These are phyloP conservation scores for Aix galericulata DNA, from an alignment of 2,113 vertebrate species.

Conservation along the genomic window DNA sequence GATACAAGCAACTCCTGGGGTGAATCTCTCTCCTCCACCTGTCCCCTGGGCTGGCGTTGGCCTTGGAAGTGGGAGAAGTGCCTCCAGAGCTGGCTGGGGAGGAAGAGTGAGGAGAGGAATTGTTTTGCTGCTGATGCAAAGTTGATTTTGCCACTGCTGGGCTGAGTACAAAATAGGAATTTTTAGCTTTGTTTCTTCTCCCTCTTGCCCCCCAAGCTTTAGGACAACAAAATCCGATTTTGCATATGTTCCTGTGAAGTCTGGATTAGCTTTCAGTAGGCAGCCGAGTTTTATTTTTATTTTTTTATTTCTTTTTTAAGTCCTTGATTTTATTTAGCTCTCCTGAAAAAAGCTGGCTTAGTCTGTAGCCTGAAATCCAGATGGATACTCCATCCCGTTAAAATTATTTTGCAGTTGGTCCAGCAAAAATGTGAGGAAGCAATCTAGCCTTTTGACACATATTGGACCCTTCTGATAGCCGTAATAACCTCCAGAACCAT, in stretches of 20 bases:
- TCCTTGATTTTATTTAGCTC: background rate
- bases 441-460: background rate
- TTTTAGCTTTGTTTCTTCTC: background rate
- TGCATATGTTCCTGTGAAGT: background rate
- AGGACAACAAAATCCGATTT: background rate
- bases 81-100: background rate
- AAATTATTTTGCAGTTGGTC: slow-evolving; percentile 29
- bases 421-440: background rate
- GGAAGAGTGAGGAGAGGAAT: background rate
- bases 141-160: background rate
- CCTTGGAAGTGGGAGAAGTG: background rate
- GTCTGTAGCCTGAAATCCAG: background rate
- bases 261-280: background rate
- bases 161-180: background rate
- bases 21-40: background rate
- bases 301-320: background rate
- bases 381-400: background rate
- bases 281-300: background rate
- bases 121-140: background rate
- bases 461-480: slow-evolving; percentile 12
- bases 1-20: background rate
- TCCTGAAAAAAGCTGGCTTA: background rate
- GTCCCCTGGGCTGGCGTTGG: background rate
- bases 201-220: background rate
- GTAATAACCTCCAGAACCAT: slow-evolving; percentile 2